Evolutionary conservation across 2,797 vertebrate species (phyloP).

Genomic region (Sciaenops ocellatus): DNA sequence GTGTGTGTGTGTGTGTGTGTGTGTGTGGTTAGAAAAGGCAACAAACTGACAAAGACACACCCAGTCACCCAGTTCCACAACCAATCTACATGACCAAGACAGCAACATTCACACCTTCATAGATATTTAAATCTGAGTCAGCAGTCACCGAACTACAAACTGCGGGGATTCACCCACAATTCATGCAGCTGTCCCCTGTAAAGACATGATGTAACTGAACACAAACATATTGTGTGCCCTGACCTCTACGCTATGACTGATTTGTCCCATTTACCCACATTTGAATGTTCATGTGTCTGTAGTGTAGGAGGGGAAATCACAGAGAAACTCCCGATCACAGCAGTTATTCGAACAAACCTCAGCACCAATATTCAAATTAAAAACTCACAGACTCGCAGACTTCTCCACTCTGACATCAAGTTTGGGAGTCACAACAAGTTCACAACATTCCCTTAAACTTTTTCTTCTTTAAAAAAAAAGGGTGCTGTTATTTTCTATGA

Average conservation of each 20-base stretch:
- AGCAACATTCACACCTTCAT: conserved; percentile 60
- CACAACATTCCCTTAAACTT: conserved; percentile 43
- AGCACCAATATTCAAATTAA: conserved; percentile 40
- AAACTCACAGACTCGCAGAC: conserved; percentile 46
- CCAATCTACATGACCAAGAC: conserved; percentile 68
- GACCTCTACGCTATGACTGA: conserved; percentile 26
- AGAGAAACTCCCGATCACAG: conserved; percentile 28
- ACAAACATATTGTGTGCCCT: background rate
- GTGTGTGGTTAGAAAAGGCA: conserved; percentile 50
- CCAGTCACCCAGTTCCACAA: conserved; percentile 47
- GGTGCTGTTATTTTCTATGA: conserved; percentile 53
- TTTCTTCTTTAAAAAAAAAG: conserved; percentile 42
- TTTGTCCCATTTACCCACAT: conserved; percentile 56
- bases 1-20: conserved; percentile 36
- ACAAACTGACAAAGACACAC: conserved; percentile 65
- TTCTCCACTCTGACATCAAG: conserved; percentile 41
- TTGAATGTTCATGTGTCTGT: conserved; percentile 30
- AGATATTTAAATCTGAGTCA: conserved; percentile 63
- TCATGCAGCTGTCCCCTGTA: background rate
- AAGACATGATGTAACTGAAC: background rate
- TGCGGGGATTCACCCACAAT: background rate
- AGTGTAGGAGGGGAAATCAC: conserved; percentile 46
- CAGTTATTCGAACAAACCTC: conserved; percentile 31
- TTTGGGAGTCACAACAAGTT: conserved; percentile 54
- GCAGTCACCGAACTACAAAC: conserved; percentile 27